A percentile compares a stretch with the other conserved stretches of the same genome.
Conservation (phyloP, 2,113 vertebrate species). For the Erythrolamprus reginae region DNA sequence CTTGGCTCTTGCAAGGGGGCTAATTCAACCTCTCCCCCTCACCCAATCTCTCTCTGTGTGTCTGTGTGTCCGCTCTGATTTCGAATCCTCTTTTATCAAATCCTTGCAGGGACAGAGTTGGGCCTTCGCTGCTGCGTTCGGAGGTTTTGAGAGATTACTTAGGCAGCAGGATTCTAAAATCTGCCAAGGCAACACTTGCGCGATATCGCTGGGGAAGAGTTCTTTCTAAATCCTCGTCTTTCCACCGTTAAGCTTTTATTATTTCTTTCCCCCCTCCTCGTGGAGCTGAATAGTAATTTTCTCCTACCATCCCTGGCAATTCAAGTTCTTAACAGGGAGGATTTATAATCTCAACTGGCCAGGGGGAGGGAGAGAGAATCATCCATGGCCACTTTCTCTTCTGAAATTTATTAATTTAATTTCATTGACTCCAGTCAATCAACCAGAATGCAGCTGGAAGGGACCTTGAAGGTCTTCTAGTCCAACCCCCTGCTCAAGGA, state of each 20-base stretch:
- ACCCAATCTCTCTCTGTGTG: no score
- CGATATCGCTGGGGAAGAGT: constrained; percentile 32
- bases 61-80: neutral
- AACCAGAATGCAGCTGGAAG: neutral
- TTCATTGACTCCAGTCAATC: neutral
- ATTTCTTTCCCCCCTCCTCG: neutral
- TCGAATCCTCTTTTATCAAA: neutral
- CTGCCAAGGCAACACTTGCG: constrained; percentile 45
- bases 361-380: neutral
- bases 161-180: constrained; percentile 48
- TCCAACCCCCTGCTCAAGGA: neutral
- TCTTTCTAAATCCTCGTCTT: constrained; percentile 55
- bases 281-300: constrained; percentile 10
- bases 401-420: no score
- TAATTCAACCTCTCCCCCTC: neutral
- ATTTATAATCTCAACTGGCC: constrained; percentile 42
- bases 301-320: constrained; percentile 8
- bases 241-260: constrained; percentile 6
- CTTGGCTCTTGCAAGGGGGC: neutral
- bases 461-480: no score
- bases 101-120: constrained; percentile 14
- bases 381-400: neutral
- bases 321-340: constrained; percentile 18
- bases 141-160: constrained; percentile 52
- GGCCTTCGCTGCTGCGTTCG: constrained; percentile 41